Percentiles rank a stretch among this genome's conserved stretches.
Conservation (phyloP, 1,140 invertebrate genomes). For the Bactericera cockerelli region DNA sequence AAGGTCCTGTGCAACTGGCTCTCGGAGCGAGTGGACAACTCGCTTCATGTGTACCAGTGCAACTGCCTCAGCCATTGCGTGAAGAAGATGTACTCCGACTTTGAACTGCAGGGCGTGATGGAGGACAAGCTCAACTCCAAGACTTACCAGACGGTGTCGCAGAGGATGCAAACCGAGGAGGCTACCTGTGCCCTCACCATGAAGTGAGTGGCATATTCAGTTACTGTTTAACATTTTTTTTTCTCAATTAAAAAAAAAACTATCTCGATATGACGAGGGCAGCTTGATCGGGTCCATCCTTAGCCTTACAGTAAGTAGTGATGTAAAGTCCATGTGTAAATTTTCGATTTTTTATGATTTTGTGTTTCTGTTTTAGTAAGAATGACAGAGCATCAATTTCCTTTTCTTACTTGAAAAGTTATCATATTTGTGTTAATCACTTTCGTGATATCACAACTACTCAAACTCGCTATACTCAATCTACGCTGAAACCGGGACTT, state of each 20-base stretch:
- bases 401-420: too few relatives aligned
- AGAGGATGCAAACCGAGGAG: constrained; percentile 92
- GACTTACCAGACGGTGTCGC: constrained; percentile 82
- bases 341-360: neutral
- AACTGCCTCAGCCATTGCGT: constrained; percentile 91
- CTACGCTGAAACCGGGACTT: too few relatives aligned
- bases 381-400: too few relatives aligned
- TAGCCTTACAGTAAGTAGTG: constrained; percentile 69
- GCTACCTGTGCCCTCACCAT: constrained; percentile 80
- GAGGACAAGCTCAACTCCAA: constrained; percentile 97
- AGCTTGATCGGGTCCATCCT: constrained; percentile 94
- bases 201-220: constrained; percentile 39
- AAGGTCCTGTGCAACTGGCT: constrained; percentile 90
- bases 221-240: constrained; percentile 10
- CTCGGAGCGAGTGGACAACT: constrained; percentile 80
- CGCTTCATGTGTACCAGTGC: constrained; percentile 91
- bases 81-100: constrained; percentile 98
- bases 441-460: too few relatives aligned
- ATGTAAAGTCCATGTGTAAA: neutral
- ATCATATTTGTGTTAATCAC: too few relatives aligned
- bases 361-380: too few relatives aligned
- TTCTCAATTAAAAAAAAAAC: constrained; percentile 36
- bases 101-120: constrained; percentile 95
- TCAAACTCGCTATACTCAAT: too few relatives aligned
- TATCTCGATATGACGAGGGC: constrained; percentile 94